Base-by-base conservation (phyloP, 2,888 invertebrate genomes). In the Orthosia gothica region DNA sequence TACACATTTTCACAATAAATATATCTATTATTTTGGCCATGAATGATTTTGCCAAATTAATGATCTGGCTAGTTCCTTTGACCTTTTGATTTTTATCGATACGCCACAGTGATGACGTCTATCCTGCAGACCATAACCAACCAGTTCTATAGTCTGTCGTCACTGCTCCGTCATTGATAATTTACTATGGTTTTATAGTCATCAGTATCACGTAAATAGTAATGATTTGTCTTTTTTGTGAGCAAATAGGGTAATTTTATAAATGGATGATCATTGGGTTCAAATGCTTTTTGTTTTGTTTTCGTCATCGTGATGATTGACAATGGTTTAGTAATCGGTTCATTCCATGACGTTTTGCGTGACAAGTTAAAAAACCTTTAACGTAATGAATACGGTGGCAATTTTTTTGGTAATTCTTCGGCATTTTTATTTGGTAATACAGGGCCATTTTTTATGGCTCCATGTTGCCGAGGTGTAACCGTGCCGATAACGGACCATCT, bases 81-180 rank as follows among this genome's bases (percentile, higher is more conserved):
- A 76, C 47, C 74, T 74, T 76, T 55, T 77, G 49, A 13, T 18
- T 55, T 54, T 15, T n/a, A n/a, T 47, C 26, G 26, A 32, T 26
- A 49, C 40, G 15, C n/a, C 7, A 16, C 18, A 50, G 5, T 54
- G 47, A 73, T 73, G 80, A 81, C 81, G 84, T 83, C 67, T 23
- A 12, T 70, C 59, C 55, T n/a, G 26, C 15, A 18, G 20, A 58
- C 59, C 67, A 50, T 73, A 64, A 45, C 47, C 40, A 58, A 64
- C 49, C 32, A 32, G 26, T 47, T 63, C 20, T 16, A 45, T 11
- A 1, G 23, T 55, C 9, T 66, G 52, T 23, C 84, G 67, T 83
- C 84, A 68, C 64, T 23, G n/a, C 26, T 5, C 13, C 83, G 68
- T 79, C 81, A 83, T 83, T 62, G 72, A 68, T 78, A 5, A 78